Conservation (phyloP, 2,113 vertebrate species). For the Gnathonemus longibarbis region DNA sequence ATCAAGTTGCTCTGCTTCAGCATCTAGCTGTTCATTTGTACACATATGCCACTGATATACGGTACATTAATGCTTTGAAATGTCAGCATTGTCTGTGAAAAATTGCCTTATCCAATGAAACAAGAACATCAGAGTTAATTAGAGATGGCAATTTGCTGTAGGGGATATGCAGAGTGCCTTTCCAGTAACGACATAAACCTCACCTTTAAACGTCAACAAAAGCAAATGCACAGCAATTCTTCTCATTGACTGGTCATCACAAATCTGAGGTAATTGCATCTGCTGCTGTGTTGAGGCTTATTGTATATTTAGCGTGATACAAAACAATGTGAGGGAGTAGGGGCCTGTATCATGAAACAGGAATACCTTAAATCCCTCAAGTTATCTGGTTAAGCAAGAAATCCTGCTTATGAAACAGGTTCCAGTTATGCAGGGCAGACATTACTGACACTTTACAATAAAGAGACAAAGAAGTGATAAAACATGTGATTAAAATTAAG, state of each 20-base stretch:
- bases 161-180: background rate
- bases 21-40: background rate
- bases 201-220: background rate
- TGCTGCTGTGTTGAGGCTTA: background rate
- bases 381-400: background rate
- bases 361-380: background rate
- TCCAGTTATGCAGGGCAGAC: background rate
- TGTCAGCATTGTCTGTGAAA: background rate
- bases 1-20: background rate
- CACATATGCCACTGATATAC: background rate
- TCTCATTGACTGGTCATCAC: background rate
- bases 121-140: background rate
- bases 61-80: background rate
- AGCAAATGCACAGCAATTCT: background rate
- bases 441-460: background rate
- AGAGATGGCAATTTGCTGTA: background rate
- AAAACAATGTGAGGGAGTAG: background rate
- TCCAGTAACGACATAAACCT: background rate
- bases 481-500: background rate
- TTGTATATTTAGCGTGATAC: background rate
- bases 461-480: background rate
- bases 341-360: background rate
- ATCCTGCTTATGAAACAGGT: background rate
- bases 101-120: background rate
- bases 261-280: background rate